These are phyloP conservation scores for Parus major DNA, from an alignment of 2,113 vertebrate genomes.

Conservation along the genomic window DNA sequence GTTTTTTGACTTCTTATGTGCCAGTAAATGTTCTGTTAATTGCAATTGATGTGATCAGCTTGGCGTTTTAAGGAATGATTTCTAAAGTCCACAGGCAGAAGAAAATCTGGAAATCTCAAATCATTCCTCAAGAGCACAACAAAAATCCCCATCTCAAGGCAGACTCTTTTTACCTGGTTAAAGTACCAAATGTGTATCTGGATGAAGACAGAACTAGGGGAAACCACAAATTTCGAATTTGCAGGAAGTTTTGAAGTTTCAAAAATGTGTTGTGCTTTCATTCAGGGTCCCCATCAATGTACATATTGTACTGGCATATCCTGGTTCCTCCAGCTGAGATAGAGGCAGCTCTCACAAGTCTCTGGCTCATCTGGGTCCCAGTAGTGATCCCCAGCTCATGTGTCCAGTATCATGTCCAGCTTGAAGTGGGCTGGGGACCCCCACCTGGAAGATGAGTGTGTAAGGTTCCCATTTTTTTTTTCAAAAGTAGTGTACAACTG, in stretches of 20 bases:
- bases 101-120: neutral
- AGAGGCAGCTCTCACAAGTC: neutral
- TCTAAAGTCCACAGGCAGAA: neutral
- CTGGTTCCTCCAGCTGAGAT: accelerated
- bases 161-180: neutral
- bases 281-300: neutral
- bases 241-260: neutral
- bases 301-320: neutral
- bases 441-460: neutral
- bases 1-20: neutral
- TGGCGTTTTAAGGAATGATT: neutral
- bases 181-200: neutral
- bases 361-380: neutral
- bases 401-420: neutral
- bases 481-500: neutral
- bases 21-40: neutral
- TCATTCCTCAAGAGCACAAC: neutral
- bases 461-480: neutral
- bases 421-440: neutral
- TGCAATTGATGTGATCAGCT: neutral
- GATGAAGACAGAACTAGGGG: neutral
- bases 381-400: neutral
- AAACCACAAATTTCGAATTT: neutral
- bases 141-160: neutral
- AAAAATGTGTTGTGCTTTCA: neutral